Evolutionary conservation across 2,113 vertebrate genomes (phyloP), one percentile per base, ranked within the genome.

Genomic region (Laterallus jamaicensis): DNA sequence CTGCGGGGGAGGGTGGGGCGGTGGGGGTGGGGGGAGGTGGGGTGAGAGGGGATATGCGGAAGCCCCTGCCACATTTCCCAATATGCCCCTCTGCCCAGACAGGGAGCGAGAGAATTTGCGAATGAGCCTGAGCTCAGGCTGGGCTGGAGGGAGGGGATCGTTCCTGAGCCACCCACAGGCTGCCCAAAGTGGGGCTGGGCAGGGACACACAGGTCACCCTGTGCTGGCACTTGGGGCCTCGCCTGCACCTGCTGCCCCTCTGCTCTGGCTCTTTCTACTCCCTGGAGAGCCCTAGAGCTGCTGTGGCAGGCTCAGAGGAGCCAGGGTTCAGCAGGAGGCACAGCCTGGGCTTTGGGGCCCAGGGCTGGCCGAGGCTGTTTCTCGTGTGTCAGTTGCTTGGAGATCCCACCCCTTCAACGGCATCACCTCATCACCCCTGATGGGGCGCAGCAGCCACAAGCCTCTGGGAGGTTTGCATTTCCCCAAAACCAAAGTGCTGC

Each of bases 241-340:
- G 0, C 35, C 35, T 82, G 54, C 42, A 68, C 25, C 42, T 11
- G 1, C 35, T 10, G 10, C 37, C 29, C 32, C 13, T 66, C 39
- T 37, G 25, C 35, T 44, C 32, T 7, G 16, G 17, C 18, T 78
- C 22, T 63, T 77, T 69, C 67, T 56, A 26, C 16, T 9, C 37
- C 24, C 1, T 42, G 68, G 64, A 26, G 6, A 26, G 5, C 28
- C 15, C 59, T 5, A 67, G 76, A 86, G 47, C 31, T 44, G 22
- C 42, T 37, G 6, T 0, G 0, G 2, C 52, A 29, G 84, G 15
- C 59, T 69, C 0, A 3, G 60, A 42, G 84, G 54, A 73, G 49
- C 15, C 0, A 0, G 35, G 37, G 5, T 3, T 40, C 0, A 0
- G 22, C 0, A 4, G 37, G 49, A 58, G 24, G n/a, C 1, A 2